phyloP scores from a whole-genome alignment of 2,113 vertebrate species.

The Dunckerocampus dactyliophorus region DNA sequence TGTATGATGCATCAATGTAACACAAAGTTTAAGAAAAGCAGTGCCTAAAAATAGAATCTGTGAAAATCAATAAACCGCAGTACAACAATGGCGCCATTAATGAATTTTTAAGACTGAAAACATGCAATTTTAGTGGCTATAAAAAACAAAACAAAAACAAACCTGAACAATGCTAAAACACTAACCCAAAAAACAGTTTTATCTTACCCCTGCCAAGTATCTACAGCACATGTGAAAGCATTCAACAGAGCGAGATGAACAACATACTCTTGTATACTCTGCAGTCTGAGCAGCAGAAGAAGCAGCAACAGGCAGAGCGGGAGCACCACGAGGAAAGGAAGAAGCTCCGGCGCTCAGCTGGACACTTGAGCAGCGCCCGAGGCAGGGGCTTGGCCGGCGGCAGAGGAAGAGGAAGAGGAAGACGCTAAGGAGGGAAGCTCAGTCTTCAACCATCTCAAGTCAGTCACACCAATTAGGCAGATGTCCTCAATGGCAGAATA shows the following conservation, averaged over 20 bases:
- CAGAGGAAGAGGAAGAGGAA: slow-evolving; percentile 31
- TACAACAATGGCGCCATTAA: background rate
- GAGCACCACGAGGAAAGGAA: slow-evolving; percentile 86
- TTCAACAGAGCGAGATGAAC: background rate
- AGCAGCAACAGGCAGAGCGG: slow-evolving; percentile 84
- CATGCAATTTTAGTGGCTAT: background rate
- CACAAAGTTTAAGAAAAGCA: background rate
- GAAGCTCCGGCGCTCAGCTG: slow-evolving; percentile 82
- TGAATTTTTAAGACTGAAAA: background rate
- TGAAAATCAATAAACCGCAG: background rate
- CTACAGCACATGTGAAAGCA: background rate
- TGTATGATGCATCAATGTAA: background rate
- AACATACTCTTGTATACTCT: background rate
- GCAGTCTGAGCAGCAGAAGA: slow-evolving; percentile 87
- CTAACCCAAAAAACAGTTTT: background rate
- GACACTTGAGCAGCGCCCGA: slow-evolving; percentile 72
- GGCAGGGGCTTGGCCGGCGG: slow-evolving; percentile 53
- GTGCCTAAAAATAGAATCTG: no score
- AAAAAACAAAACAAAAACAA: background rate
- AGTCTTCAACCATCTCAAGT: background rate
- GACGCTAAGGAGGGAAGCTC: slow-evolving; percentile 39
- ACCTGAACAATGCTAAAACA: background rate
- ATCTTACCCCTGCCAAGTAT: background rate
- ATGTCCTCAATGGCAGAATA: background rate
- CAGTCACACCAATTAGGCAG: background rate